A percentile compares a stretch with the other conserved stretches of the same genome.
These are phyloP conservation scores for Troides helena DNA, from an alignment of 2,888 invertebrate species.

Conservation along the genomic window DNA sequence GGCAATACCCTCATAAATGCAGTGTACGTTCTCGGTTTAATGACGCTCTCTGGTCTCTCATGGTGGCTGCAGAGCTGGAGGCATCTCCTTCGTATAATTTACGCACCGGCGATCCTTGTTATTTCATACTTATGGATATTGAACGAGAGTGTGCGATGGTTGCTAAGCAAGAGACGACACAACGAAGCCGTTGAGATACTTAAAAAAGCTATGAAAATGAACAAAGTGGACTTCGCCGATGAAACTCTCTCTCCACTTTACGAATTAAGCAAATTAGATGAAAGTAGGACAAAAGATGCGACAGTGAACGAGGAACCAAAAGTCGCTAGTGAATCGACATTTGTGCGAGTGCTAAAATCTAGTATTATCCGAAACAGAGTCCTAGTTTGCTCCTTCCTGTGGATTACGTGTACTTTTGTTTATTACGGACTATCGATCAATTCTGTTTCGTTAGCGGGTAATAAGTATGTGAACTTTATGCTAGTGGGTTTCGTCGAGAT, in stretches of 20 bases:
- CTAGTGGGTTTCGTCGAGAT: slow-evolving; percentile 83
- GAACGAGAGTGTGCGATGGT: slow-evolving; percentile 89
- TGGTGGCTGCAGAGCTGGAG: slow-evolving; percentile 87
- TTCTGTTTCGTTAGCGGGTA: slow-evolving; percentile 86
- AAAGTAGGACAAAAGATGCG: slow-evolving; percentile 36
- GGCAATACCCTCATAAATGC: slow-evolving; percentile 86
- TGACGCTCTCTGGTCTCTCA: slow-evolving; percentile 83
- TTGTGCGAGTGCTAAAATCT: slow-evolving; percentile 75
- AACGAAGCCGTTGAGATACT: slow-evolving; percentile 83
- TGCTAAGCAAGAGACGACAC: slow-evolving; percentile 84
- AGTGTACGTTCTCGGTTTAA: slow-evolving; percentile 86
- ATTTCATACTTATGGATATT: slow-evolving; percentile 85
- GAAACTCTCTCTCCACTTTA: slow-evolving; percentile 62
- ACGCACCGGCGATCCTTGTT: slow-evolving; percentile 84
- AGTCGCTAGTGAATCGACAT: slow-evolving; percentile 45
- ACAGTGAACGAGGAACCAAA: slow-evolving; percentile 29
- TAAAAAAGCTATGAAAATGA: slow-evolving; percentile 83
- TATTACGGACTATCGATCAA: slow-evolving; percentile 90
- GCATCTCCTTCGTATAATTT: slow-evolving; percentile 82
- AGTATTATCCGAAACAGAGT: slow-evolving; percentile 79
- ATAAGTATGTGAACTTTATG: slow-evolving; percentile 89
- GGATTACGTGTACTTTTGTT: slow-evolving; percentile 89
- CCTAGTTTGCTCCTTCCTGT: slow-evolving; percentile 85
- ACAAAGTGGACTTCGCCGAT: slow-evolving; percentile 74
- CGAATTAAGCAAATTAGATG: slow-evolving; percentile 45